These are phyloP conservation scores for Telmatochromis sp. DNA, from an alignment of 2,113 vertebrate genomes.

Conservation along the genomic window DNA sequence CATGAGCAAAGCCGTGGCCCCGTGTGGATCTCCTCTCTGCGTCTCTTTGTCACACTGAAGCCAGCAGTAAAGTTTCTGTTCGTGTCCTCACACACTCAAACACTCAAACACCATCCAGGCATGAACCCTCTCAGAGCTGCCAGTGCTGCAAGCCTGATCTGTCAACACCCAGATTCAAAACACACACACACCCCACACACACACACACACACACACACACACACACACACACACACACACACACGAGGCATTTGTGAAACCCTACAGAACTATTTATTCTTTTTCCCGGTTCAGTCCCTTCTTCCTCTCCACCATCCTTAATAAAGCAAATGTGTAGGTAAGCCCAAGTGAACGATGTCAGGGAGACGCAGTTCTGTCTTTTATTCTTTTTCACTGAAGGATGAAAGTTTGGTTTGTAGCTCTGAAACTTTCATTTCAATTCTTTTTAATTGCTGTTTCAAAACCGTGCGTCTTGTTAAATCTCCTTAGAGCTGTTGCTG, in stretches of 20 bases:
- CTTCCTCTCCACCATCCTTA: no score
- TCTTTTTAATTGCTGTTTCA: neutral
- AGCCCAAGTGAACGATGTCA: neutral
- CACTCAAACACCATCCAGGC: neutral
- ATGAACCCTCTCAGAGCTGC: neutral
- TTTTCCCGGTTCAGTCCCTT: no score
- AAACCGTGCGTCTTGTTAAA: neutral
- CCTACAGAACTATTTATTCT: no score
- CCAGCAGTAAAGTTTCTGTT: neutral
- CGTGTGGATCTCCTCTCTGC: neutral
- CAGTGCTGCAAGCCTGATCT: neutral
- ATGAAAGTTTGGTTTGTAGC: neutral
- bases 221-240: neutral
- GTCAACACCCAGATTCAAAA: neutral
- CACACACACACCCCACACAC: neutral
- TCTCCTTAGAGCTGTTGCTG: neutral
- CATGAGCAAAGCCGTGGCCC: neutral
- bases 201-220: neutral
- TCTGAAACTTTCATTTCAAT: neutral
- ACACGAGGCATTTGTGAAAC: no score
- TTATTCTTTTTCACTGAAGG: neutral
- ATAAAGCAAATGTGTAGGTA: no score
- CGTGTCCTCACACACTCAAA: neutral
- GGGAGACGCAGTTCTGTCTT: neutral
- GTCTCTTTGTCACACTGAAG: neutral